Conservation (phyloP, 2,113 vertebrate species). For the Anser brachyrhynchus region DNA sequence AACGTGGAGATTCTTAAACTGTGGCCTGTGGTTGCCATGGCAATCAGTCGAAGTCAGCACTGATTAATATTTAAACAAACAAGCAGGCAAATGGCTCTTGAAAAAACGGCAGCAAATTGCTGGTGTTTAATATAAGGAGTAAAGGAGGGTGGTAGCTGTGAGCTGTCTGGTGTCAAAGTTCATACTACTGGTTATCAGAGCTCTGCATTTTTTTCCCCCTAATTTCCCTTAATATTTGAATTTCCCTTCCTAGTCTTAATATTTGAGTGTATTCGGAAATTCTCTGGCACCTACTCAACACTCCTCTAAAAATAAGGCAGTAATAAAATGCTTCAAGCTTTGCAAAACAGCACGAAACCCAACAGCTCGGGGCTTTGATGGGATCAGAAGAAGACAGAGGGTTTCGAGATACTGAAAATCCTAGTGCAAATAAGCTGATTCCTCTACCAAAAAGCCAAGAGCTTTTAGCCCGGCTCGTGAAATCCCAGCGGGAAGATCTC, state of each 20-base stretch:
- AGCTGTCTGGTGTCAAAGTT: background rate
- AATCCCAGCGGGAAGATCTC: background rate
- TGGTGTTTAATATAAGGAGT: background rate
- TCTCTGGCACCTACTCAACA: background rate
- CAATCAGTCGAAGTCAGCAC: background rate
- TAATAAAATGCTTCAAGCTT: background rate
- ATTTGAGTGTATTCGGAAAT: background rate
- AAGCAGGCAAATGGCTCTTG: slow-evolving; percentile 18
- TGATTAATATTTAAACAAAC: slow-evolving; percentile 50
- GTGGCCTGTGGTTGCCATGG: slow-evolving; percentile 47
- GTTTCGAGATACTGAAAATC: background rate
- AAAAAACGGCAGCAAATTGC: background rate
- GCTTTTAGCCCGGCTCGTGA: background rate
- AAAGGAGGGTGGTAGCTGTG: background rate
- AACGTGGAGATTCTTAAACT: slow-evolving; percentile 15
- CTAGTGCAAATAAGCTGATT: background rate
- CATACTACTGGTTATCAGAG: background rate
- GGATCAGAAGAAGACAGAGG: background rate
- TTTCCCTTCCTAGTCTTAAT: background rate
- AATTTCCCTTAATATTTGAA: background rate
- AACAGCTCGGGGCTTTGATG: background rate
- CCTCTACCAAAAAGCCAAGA: background rate
- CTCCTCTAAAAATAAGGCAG: background rate
- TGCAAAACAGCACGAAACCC: background rate
- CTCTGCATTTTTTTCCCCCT: background rate